A percentile compares a stretch with the other conserved stretches of the same genome.
phyloP scores from a whole-genome alignment of 2,888 invertebrate genomes.

The Neoitamus cyanurus region DNA sequence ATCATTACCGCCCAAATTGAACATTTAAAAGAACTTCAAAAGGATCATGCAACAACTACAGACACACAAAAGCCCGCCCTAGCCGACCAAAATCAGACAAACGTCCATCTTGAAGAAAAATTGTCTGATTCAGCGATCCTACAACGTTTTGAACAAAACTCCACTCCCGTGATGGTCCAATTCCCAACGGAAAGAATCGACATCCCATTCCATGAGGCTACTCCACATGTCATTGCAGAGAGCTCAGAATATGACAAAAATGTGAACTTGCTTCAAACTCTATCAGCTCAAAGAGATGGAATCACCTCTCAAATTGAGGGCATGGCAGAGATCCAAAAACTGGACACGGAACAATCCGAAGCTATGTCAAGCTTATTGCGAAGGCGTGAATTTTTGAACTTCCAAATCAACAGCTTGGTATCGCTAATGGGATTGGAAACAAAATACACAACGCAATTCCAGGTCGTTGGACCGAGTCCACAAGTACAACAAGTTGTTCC shows the following conservation, averaged over 20 bases:
- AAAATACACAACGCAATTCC: background rate
- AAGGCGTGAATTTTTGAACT: background rate
- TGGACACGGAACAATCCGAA: background rate
- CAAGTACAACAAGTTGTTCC: background rate
- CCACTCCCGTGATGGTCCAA: background rate
- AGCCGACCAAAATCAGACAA: too few species aligned
- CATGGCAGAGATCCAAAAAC: background rate
- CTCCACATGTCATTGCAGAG: background rate
- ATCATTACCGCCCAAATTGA: background rate
- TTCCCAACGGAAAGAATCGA: background rate
- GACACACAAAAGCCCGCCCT: too few species aligned
- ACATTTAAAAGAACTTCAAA: background rate
- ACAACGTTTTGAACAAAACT: too few species aligned
- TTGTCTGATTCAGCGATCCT: too few species aligned
- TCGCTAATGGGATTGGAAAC: constrained; percentile 12
- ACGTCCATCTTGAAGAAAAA: too few species aligned
- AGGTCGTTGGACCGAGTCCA: background rate
- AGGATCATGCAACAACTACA: background rate
- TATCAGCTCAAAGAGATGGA: background rate
- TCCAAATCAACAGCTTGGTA: background rate
- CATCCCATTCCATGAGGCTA: background rate
- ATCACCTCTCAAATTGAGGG: constrained; percentile 7
- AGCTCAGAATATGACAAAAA: background rate
- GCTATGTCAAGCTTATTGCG: background rate
- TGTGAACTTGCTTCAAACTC: background rate